Base-by-base conservation (phyloP, 2,888 invertebrate species). In the Stenoptilia bipunctidactyla region DNA sequence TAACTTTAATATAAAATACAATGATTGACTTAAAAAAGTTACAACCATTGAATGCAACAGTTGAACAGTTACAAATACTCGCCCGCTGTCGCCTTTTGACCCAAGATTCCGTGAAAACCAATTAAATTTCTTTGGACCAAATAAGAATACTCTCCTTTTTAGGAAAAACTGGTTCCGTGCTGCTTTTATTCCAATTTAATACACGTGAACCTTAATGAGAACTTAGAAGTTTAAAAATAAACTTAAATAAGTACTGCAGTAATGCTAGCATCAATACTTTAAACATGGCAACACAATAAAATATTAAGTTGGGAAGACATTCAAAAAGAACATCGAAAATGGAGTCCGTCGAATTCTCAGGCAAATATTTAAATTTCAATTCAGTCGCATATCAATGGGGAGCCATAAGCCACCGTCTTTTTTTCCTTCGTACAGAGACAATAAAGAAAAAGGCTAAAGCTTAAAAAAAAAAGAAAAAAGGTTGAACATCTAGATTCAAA, bases 291-390 rank as follows among this genome's bases (percentile, higher is more conserved):
- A 72, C 71, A 69, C 61, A 75, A 70, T 63, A 66, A 70, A 77
- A 77, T 68, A 66, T 34, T 34, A 34, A 34, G 34, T 34, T 34
- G 34, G 14, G 12, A 34, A 34, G 13, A 14, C 34, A 13, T 14
- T 56, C 67, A 57, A 65, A 69, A 74, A 73, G 74, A 65, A 71
- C 9, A 34, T 13, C 14, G 2, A 9, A 20, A 20, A 20, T 20
- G 20, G 20, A 20, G 20, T 13, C 66, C 71, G 66, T 72, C 69
- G 71, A 68, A 70, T 71, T 49, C 62, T 64, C 67, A 61, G 73
- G 77, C 75, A 83, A 79, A 82, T 83, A 83, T 83, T 83, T 82
- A 82, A 83, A 82, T 83, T 82, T 82, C 79, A 77, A 79, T 79
- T 73, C 79, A 79, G 75, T 74, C 76, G 80, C 80, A 83, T 83